phyloP scores from a whole-genome alignment of 1,140 invertebrate species.

The Drosophila malerkotliana region DNA sequence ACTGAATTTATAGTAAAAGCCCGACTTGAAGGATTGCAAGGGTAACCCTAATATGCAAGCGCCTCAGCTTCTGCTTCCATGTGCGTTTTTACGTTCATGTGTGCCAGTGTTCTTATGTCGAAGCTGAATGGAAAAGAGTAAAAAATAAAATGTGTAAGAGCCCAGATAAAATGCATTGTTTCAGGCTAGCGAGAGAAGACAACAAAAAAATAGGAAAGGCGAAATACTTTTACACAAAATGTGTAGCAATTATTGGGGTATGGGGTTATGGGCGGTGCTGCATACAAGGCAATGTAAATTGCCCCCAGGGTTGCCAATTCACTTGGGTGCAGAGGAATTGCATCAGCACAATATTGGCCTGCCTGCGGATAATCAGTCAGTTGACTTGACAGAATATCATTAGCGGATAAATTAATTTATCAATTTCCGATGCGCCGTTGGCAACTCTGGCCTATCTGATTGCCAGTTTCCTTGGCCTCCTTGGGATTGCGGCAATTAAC shows the following conservation, averaged over 20 bases:
- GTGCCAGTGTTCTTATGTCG: conserved; percentile 58
- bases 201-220: conserved; percentile 34
- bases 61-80: conserved; percentile 47
- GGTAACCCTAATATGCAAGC: conserved; percentile 54
- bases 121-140: conserved; percentile 63
- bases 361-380: not conserved
- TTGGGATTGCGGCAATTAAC: conserved; percentile 51
- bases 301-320: conserved; percentile 49
- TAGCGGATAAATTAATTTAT: not conserved
- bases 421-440: not conserved
- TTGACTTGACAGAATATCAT: not conserved
- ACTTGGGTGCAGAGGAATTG: not conserved
- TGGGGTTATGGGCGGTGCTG: conserved; percentile 18
- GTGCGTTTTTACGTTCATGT: conserved; percentile 22
- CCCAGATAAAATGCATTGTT: conserved; percentile 79
- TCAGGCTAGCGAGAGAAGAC: conserved; percentile 23
- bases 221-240: conserved; percentile 57
- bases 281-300: conserved; percentile 59
- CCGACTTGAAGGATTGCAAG: not conserved
- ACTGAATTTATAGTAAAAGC: not conserved
- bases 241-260: conserved; percentile 49
- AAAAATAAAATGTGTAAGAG: conserved; percentile 77
- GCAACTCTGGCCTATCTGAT: conserved; percentile 34
- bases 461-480: conserved; percentile 50
- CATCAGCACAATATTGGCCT: not conserved